Base-by-base conservation (phyloP, 2,888 invertebrate species). In the Bursaphelenchus okinawaensis region DNA sequence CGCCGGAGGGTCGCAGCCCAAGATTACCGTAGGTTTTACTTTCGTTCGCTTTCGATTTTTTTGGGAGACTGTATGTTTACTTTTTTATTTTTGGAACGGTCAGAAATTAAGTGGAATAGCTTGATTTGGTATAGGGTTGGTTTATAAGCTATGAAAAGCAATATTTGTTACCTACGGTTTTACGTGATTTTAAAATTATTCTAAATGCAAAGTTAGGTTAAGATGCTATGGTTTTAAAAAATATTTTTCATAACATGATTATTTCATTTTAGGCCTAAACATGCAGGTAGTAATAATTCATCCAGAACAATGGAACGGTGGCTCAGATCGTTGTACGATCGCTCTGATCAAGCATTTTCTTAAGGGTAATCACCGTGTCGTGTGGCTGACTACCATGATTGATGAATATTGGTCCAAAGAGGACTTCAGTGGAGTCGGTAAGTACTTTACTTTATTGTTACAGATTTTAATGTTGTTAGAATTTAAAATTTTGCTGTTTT, bases 281-380 rank as follows among this genome's bases (percentile, higher is more conserved):
- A 81, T 81, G 81, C 79, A 74, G 68, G 75, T 81, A 62, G 80
- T 81, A 68, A 79, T 82, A 68, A 75, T 81, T 66, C 81, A 81
- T 67, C 81, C 81, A 19, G 81, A 81, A 61, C 81, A 82, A 67
- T 81, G 81, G 81, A 81, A 81, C 69, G 81, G 81, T 24, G 81
- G 81, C n/a, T 79, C 79, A 24, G 81, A 81, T 71, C 72, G 81
- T 52, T 81, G 77, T 70, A 78, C 78, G 20, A 74, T 81, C 57
- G 80, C 76, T 27, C 64, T 81, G 62, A 74, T 81, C 27, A 69
- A 77, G 66, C 80, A 80, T 62, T 81, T 80, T 62, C 74, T 75
- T 24, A 63, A 55, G 40, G 67, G 60, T 26, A 75, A 75, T 0
- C 76, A 75, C 60, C 68, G 75, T n/a, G 81, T 81, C 52, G 71